Base-by-base conservation (phyloP, 2,113 vertebrate genomes). In the Mugil cephalus region DNA sequence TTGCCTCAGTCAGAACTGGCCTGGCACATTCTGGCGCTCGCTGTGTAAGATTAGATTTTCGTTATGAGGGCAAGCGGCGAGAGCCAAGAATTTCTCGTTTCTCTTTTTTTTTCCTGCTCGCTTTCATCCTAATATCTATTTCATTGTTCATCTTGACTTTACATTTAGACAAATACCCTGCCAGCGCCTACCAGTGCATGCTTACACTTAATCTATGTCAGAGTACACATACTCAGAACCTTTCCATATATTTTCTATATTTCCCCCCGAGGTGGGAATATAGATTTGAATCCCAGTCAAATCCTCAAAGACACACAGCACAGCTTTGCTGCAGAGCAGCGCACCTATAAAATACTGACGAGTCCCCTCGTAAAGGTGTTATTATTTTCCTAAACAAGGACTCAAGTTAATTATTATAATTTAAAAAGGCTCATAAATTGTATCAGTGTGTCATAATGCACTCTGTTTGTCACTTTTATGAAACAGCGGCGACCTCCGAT, bases 311-410 rank as follows among this genome's bases (percentile, higher is more conserved):
- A 64, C 58, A 38, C 69, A 34, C 40, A 7, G 53, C 14, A 15
- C 35, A 11, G 17, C 34, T 46, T 60, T 36, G 48, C 48, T 8
- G 14, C 36, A 13, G 40, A 38, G 42, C 6, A 10, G 1, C 43
- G 10, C 7, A 12, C 35, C 74, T 43, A 70, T 77, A 61, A 84
- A 82, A 67, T 36, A 64, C 63, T 59, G 43, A 84, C 8, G 47
- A 56, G 65, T 17, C 21, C 34, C 69, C 76, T 70, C 68, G 79
- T 77, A 78, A 82, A 77, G 30, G 21, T 60, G 65, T 80, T 64
- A 36, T 43, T 36, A 64, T 82, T 83, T 72, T 58, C 39, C 63
- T 46, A 56, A 83, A 50, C 34, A 46, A 64, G 52, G 61, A 50
- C 54, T 59, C 34, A 19, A 54, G 61, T 71, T 74, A 55, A 82